phyloP scores from a whole-genome alignment of 2,888 invertebrate genomes.

The Cepaea hortensis region DNA sequence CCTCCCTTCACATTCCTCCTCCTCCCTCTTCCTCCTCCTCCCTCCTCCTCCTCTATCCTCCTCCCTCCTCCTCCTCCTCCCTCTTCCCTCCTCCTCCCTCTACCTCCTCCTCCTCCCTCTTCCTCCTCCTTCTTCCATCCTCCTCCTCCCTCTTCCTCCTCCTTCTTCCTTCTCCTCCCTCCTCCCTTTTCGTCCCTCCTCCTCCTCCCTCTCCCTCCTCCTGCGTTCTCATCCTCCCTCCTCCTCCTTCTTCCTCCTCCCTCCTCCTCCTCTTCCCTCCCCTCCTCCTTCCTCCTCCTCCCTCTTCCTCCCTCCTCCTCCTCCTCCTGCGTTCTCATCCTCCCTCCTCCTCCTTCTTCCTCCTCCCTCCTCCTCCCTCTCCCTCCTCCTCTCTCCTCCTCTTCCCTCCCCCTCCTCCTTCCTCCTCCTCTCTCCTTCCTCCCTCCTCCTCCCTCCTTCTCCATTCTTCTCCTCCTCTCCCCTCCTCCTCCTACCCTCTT shows the following conservation, averaged over 20 bases:
- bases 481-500: too few relatives aligned
- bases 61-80: background rate
- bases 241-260: background rate
- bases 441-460: slow-evolving; percentile 11
- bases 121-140: too few relatives aligned
- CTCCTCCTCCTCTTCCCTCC: background rate
- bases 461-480: background rate
- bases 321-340: too few relatives aligned
- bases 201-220: background rate
- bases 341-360: too few relatives aligned
- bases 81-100: background rate
- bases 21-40: too few relatives aligned
- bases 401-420: background rate
- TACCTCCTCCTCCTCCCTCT: background rate
- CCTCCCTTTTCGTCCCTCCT: background rate
- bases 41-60: too few relatives aligned
- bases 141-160: too few relatives aligned
- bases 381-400: background rate
- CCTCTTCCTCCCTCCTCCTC: too few relatives aligned
- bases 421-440: background rate
- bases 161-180: slow-evolving; percentile 3
- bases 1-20: too few relatives aligned
- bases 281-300: background rate
- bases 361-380: background rate
- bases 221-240: too few relatives aligned